phyloP scores from a whole-genome alignment of 2,888 invertebrate species.

The Orthosia gracilis region DNA sequence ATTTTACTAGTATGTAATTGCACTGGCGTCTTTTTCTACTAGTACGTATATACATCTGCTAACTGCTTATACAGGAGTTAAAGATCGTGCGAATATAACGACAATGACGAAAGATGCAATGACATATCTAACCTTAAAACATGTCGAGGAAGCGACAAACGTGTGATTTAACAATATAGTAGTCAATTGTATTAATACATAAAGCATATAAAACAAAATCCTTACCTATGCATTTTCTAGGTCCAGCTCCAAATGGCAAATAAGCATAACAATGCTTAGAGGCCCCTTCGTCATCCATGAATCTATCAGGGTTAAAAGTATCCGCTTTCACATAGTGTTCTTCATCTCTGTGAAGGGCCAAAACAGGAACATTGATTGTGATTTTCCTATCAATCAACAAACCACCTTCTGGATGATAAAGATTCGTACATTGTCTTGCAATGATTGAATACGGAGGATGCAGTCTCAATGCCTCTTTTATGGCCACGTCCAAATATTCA shows the following conservation, averaged over 20 bases:
- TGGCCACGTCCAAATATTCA: conserved; percentile 80
- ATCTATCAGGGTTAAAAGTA: conserved; percentile 84
- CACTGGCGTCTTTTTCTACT: not conserved
- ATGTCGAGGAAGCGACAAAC: not conserved
- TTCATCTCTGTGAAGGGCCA: conserved; percentile 82
- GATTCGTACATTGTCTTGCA: conserved; percentile 83
- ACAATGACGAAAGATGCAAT: not conserved
- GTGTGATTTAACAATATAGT: not conserved
- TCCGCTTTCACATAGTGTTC: conserved; percentile 79
- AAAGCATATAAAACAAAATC: conserved; percentile 19
- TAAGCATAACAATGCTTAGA: conserved; percentile 77
- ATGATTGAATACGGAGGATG: conserved; percentile 85
- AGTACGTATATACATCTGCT: not conserved
- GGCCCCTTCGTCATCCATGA: conserved; percentile 73
- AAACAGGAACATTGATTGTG: conserved; percentile 83
- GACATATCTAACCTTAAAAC: not conserved
- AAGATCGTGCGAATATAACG: conserved; percentile 47
- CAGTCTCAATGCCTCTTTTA: conserved; percentile 85
- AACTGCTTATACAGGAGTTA: not conserved
- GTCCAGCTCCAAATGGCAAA: conserved; percentile 87
- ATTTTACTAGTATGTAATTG: not conserved
- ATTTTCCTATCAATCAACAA: conserved; percentile 82
- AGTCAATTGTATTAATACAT: not conserved
- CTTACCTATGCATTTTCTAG: conserved; percentile 87
- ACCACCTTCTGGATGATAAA: conserved; percentile 80